phyloP scores from a whole-genome alignment of 64 coral and sea anemone genomes.

The Orbicella faveolata region DNA sequence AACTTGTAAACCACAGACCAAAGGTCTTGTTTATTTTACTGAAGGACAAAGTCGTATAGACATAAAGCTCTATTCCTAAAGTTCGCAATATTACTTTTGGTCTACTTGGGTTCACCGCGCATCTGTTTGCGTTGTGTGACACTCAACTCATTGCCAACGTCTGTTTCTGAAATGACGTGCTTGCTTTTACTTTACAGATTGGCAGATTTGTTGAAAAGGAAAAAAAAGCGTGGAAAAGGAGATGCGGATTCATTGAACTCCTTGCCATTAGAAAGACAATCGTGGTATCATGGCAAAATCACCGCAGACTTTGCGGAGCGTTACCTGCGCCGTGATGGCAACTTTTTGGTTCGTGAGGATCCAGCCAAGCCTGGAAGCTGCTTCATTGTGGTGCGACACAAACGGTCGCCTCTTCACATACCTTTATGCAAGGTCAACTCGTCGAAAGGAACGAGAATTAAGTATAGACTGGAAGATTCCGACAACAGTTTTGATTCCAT shows the following conservation, averaged over 20 bases:
- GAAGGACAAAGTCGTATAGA: not conserved
- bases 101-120: not conserved
- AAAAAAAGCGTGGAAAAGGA: constrained; percentile 35
- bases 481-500: constrained; percentile 70
- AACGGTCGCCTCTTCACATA: constrained; percentile 51
- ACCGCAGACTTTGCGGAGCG: constrained; percentile 82
- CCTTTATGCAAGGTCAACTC: constrained; percentile 69
- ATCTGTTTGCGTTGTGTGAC: not conserved
- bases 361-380: constrained; percentile 83
- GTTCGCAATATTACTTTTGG: not conserved
- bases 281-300: constrained; percentile 93
- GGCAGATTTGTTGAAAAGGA: constrained; percentile 46
- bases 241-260: constrained; percentile 18
- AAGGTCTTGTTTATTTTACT: not conserved
- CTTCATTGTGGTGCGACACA: constrained; percentile 73
- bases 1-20: not conserved
- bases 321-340: constrained; percentile 68
- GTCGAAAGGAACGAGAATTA: constrained; percentile 78
- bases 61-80: not conserved
- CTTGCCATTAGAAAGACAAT: constrained; percentile 67
- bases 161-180: not conserved
- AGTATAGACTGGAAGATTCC: constrained; percentile 85
- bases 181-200: constrained; percentile 25
- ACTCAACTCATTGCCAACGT: not conserved
- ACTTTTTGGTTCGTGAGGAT: constrained; percentile 91